Percentiles rank a stretch among this genome's conserved stretches.
Conservation (phyloP, 2,113 vertebrate species). For the Bettongia penicillata region DNA sequence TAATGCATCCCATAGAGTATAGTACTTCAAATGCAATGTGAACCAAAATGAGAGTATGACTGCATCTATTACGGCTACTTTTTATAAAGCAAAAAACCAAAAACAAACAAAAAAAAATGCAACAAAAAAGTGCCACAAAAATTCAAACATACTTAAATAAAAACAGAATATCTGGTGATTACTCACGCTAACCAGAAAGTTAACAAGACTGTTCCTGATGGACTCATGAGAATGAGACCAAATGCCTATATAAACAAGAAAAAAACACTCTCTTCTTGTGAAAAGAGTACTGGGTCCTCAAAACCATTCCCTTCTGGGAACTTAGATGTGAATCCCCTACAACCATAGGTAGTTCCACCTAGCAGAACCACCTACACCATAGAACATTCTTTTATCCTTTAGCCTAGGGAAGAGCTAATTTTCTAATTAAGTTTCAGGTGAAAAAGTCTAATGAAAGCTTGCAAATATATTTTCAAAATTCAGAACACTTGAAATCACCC, state of each 20-base stretch:
- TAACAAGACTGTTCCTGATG: slow-evolving; percentile 65
- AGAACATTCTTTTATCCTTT: not conserved
- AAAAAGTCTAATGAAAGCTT: not conserved
- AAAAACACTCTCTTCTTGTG: slow-evolving; percentile 44
- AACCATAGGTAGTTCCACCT: no score
- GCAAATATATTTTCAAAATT: not conserved
- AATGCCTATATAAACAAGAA: slow-evolving; percentile 2
- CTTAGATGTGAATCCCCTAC: slow-evolving; percentile 5
- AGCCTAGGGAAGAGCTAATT: not conserved
- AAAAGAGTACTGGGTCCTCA: slow-evolving; percentile 30
- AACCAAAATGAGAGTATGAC: slow-evolving; percentile 34
- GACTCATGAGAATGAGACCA: slow-evolving; percentile 43
- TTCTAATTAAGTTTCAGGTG: not conserved
- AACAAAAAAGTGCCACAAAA: slow-evolving; percentile 49
- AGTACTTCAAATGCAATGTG: not conserved
- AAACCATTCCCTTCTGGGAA: not conserved
- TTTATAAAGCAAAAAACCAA: slow-evolving; percentile 63
- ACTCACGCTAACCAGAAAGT: slow-evolving; percentile 71
- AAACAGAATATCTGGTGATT: slow-evolving; percentile 74
- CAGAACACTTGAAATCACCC: not conserved
- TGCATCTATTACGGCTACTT: slow-evolving; percentile 55
- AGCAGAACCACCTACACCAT: slow-evolving; percentile 5
- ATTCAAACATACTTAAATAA: slow-evolving; percentile 67
- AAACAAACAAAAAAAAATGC: slow-evolving; percentile 41
- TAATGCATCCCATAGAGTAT: slow-evolving; percentile 11